Evolutionary conservation across 2,113 vertebrate genomes (phyloP).

Genomic region (Albula glossodonta): DNA sequence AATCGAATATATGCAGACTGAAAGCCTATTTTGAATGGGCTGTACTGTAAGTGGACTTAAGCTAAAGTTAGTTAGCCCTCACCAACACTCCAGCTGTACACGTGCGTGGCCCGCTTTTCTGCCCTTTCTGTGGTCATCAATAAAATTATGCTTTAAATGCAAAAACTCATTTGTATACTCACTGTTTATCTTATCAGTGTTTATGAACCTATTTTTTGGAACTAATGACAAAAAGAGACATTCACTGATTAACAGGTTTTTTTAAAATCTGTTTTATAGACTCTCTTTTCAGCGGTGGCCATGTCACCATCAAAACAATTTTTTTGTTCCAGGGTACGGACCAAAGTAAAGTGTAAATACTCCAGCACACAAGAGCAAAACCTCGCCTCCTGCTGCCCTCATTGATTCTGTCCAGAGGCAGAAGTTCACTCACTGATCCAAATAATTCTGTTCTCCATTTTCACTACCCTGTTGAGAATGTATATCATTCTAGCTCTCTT

Average conservation of each 20-base stretch:
- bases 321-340: conserved; percentile 35
- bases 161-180: background rate
- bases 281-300: conserved; percentile 13
- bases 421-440: conserved; percentile 18
- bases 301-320: conserved; percentile 23
- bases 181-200: background rate
- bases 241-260: conserved; percentile 16
- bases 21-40: too few species aligned
- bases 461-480: background rate
- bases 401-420: conserved; percentile 36
- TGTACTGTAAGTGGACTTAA: too few species aligned
- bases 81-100: background rate
- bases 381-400: background rate
- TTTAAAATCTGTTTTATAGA: conserved; percentile 25
- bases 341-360: conserved; percentile 39
- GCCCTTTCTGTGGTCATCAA: background rate
- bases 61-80: too few species aligned
- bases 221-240: too few species aligned
- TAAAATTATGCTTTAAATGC: background rate
- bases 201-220: too few species aligned
- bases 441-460: conserved; percentile 22
- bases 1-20: too few species aligned
- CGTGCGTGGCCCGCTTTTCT: background rate
- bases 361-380: background rate
- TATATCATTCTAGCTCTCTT: conserved; percentile 13